phyloP scores from a whole-genome alignment of 2,888 invertebrate genomes.

The Agrilus mali region DNA sequence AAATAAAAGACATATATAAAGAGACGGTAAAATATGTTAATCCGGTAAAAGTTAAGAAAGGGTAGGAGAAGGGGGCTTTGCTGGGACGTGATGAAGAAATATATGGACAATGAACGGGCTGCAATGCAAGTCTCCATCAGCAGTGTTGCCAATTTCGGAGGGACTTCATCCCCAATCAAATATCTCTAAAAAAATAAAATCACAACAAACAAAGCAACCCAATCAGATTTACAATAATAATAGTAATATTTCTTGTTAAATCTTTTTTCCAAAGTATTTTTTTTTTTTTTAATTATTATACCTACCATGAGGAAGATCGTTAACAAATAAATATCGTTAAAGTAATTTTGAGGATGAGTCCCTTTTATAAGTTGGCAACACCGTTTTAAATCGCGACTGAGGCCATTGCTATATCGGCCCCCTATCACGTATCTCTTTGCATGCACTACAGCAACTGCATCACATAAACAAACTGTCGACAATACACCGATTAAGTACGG shows the following conservation, averaged over 20 bases:
- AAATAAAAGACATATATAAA: slow-evolving; percentile 5
- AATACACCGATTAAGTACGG: slow-evolving; percentile 17
- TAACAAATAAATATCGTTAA: no score
- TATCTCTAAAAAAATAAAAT: neutral
- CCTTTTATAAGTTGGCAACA: slow-evolving; percentile 1
- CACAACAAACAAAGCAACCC: no score
- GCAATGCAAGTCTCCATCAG: slow-evolving; percentile 9
- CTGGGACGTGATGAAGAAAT: no score
- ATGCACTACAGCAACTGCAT: slow-evolving; percentile 27
- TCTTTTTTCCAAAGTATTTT: no score
- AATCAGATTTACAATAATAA: no score
- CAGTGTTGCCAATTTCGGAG: no score
- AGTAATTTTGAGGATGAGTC: no score
- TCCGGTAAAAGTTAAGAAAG: slow-evolving; percentile 3
- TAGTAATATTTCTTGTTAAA: no score
- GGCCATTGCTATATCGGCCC: slow-evolving; percentile 18
- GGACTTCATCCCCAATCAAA: no score
- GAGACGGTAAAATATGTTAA: no score
- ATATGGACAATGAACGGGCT: slow-evolving; percentile 13
- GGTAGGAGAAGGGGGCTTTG: slow-evolving; percentile 3
- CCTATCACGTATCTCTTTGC: slow-evolving; percentile 26
- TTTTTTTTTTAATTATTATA: no score
- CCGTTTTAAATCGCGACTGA: slow-evolving; percentile 12
- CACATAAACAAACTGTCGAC: slow-evolving; percentile 25
- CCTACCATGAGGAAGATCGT: no score